Evolutionary conservation across 2,888 invertebrate genomes (phyloP).

Genomic region (Caradrina clavipalpis): DNA sequence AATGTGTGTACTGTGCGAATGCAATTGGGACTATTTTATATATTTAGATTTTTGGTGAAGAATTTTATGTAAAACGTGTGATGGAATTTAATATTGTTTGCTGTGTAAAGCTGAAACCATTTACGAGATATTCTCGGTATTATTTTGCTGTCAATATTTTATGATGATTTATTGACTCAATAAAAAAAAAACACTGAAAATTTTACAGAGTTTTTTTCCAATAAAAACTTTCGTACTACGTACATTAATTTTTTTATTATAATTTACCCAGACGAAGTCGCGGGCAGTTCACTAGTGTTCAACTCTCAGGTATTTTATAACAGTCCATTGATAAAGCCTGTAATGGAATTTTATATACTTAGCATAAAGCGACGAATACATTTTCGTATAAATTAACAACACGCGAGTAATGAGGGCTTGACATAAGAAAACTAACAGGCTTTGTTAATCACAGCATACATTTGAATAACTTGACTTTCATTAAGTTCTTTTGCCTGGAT

Average conservation of each 20-base stretch:
- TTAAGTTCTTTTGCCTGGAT: constrained; percentile 23
- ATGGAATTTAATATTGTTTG: constrained; percentile 10
- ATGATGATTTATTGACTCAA: not conserved
- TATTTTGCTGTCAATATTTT: constrained; percentile 10
- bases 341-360: constrained; percentile 59
- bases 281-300: no score
- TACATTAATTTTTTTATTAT: no score
- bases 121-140: not conserved
- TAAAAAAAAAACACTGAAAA: no score
- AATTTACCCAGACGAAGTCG: no score
- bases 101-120: constrained; percentile 1
- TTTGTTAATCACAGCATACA: constrained; percentile 54
- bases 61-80: not conserved
- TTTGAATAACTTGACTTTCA: constrained; percentile 53
- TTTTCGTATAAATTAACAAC: constrained; percentile 69
- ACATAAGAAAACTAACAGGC: constrained; percentile 52
- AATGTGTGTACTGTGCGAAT: constrained; percentile 54
- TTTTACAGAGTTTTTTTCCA: no score
- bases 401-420: constrained; percentile 59
- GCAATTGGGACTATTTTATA: constrained; percentile 46
- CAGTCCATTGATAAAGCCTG: constrained; percentile 43
- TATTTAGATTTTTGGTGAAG: constrained; percentile 29
- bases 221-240: no score
- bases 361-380: constrained; percentile 64
- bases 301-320: constrained; percentile 49